phyloP scores from a whole-genome alignment of 2,113 vertebrate species.

The Geococcyx californianus region DNA sequence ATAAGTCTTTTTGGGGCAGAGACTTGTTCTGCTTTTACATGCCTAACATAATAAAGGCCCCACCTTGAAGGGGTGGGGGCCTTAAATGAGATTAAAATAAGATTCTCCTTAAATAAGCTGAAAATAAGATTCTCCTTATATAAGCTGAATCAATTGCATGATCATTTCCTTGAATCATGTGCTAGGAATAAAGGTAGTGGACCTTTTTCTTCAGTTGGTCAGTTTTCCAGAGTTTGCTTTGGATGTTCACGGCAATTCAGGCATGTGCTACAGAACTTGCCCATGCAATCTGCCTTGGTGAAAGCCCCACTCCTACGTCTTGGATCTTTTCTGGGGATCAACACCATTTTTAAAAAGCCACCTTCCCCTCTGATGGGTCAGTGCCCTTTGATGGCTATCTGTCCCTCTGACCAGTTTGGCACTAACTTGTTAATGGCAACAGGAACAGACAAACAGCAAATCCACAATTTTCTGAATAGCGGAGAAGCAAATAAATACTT shows the following conservation, averaged over 20 bases:
- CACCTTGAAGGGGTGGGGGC: background rate
- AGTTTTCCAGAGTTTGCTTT: slow-evolving; percentile 26
- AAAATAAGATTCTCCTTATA: background rate
- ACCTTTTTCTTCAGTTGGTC: background rate
- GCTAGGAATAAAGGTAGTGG: background rate
- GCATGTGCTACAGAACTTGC: background rate
- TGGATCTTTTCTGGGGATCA: background rate
- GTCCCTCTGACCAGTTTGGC: background rate
- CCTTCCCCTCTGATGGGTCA: background rate
- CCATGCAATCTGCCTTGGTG: background rate
- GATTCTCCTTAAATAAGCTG: background rate
- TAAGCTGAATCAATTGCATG: background rate
- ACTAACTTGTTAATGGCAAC: background rate
- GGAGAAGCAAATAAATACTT: background rate
- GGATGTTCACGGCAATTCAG: background rate
- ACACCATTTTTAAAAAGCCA: background rate
- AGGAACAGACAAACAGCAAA: background rate
- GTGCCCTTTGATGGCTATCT: background rate
- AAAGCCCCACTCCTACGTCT: background rate
- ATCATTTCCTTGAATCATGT: background rate
- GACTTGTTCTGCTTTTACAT: background rate
- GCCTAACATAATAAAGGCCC: background rate
- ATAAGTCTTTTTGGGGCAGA: background rate
- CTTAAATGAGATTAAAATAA: too few species aligned
- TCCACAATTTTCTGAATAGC: background rate